phyloP scores from a whole-genome alignment of 2,113 vertebrate species.

The Protobothrops mucrosquamatus region DNA sequence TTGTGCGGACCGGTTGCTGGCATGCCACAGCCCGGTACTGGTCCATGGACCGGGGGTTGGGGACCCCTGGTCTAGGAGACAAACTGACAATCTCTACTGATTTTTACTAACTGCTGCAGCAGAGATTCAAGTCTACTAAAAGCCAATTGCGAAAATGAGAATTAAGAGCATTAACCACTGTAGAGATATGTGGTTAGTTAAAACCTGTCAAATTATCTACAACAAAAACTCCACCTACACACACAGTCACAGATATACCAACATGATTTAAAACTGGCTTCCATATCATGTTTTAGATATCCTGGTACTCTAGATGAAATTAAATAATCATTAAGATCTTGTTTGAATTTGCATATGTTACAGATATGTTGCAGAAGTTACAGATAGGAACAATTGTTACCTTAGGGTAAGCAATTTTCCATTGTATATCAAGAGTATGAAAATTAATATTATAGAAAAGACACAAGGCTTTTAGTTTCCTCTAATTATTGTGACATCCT shows the following conservation, averaged over 20 bases:
- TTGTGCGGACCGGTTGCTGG: too few relatives aligned
- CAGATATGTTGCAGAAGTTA: not conserved
- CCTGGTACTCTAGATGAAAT: not conserved
- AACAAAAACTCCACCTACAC: not conserved
- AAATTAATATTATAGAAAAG: not conserved
- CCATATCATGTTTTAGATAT: not conserved
- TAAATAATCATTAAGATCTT: not conserved
- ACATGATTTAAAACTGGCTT: not conserved
- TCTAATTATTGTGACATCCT: not conserved
- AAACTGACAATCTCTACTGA: not conserved
- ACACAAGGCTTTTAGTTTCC: not conserved
- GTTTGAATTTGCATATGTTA: not conserved
- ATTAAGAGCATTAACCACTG: not conserved
- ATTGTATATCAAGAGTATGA: not conserved
- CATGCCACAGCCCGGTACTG: too few relatives aligned
- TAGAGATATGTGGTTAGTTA: not conserved
- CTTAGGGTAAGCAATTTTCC: not conserved
- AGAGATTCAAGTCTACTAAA: not conserved
- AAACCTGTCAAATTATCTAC: not conserved
- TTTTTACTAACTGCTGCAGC: not conserved
- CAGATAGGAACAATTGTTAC: not conserved
- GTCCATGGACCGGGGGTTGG: too few relatives aligned
- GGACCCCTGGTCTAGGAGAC: not conserved
- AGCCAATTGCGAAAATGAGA: not conserved
- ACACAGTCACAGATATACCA: not conserved